Percentiles rank a stretch among this genome's conserved stretches.
Evolutionary conservation across 2,888 invertebrate genomes (phyloP).

Genomic region (Chalcis sispes): DNA sequence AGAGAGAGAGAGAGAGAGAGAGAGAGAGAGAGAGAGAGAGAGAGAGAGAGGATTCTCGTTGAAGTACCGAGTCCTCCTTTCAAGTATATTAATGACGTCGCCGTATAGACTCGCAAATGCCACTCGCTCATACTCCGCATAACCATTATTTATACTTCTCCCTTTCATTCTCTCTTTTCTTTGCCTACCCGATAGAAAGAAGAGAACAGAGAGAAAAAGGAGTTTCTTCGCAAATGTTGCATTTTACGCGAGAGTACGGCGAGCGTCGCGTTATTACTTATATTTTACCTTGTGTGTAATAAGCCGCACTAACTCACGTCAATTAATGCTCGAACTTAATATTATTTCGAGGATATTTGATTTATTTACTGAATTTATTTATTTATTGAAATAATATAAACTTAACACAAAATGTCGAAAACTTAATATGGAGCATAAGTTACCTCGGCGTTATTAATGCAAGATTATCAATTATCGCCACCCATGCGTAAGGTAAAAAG

Average conservation of each 20-base stretch:
- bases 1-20: not conserved
- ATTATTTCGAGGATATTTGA: too few relatives aligned
- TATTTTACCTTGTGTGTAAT: conserved; percentile 31
- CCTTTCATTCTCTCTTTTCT: not conserved
- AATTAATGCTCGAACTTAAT: too few relatives aligned
- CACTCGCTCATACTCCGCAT: conserved; percentile 58
- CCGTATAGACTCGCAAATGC: conserved; percentile 48
- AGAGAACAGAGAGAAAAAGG: too few relatives aligned
- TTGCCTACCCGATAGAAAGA: too few relatives aligned
- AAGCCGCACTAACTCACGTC: conserved; percentile 24
- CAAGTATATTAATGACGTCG: conserved; percentile 54
- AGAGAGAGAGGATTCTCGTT: not conserved
- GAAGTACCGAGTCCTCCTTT: conserved; percentile 45
- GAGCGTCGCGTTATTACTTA: conserved; percentile 23
- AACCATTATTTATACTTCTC: conserved; percentile 61
- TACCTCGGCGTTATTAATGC: too few relatives aligned
- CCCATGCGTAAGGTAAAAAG: too few relatives aligned
- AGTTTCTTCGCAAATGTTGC: conserved; percentile 8
- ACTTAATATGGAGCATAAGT: too few relatives aligned
- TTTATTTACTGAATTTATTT: too few relatives aligned
- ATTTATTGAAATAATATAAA: too few relatives aligned
- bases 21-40: conserved; percentile 24
- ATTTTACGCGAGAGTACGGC: not conserved
- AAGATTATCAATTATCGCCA: too few relatives aligned
- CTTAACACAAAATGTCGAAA: too few relatives aligned